Evolutionary conservation across 2,113 vertebrate genomes (phyloP).

Genomic region (Emydura subglobosa): DNA sequence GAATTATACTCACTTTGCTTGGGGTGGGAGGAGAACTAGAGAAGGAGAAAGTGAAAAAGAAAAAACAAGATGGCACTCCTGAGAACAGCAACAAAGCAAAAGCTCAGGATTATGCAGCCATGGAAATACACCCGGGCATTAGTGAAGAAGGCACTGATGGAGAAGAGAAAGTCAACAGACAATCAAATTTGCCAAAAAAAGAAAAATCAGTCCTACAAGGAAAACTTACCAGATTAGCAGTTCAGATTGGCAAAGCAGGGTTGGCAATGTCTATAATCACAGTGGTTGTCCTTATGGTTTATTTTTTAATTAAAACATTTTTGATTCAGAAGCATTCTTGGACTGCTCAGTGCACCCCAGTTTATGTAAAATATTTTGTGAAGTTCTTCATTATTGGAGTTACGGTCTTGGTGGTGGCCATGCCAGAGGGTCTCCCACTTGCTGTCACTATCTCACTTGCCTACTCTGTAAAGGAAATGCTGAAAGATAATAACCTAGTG

Average conservation of each 20-base stretch:
- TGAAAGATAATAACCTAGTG: conserved; percentile 99
- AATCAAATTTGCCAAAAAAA: conserved; percentile 94
- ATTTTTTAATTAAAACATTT: conserved; percentile 96
- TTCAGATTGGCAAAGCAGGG: conserved; percentile 99
- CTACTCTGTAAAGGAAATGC: conserved; percentile 99
- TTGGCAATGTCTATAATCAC: conserved; percentile 97
- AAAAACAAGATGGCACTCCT: conserved; percentile 94
- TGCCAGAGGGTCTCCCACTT: conserved; percentile 97
- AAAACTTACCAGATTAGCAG: conserved; percentile 96
- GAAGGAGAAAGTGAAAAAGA: conserved; percentile 94
- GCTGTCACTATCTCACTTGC: conserved; percentile 98
- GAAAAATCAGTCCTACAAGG: conserved; percentile 99
- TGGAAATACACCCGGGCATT: conserved; percentile 99
- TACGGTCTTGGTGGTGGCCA: conserved; percentile 96
- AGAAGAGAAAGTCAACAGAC: conserved; percentile 92
- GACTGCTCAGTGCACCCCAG: conserved; percentile 93
- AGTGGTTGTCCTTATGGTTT: conserved; percentile 96
- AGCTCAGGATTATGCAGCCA: conserved; percentile 97
- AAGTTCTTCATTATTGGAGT: conserved; percentile 99
- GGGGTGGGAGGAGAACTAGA: conserved; percentile 88
- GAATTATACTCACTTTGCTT: conserved; percentile 98
- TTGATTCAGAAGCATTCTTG: conserved; percentile 93
- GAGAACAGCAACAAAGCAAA: conserved; percentile 99
- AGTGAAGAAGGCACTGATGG: conserved; percentile 92
- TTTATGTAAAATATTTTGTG: conserved; percentile 98